phyloP scores from a whole-genome alignment of 1,140 invertebrate species.

The Linepithema humile region DNA sequence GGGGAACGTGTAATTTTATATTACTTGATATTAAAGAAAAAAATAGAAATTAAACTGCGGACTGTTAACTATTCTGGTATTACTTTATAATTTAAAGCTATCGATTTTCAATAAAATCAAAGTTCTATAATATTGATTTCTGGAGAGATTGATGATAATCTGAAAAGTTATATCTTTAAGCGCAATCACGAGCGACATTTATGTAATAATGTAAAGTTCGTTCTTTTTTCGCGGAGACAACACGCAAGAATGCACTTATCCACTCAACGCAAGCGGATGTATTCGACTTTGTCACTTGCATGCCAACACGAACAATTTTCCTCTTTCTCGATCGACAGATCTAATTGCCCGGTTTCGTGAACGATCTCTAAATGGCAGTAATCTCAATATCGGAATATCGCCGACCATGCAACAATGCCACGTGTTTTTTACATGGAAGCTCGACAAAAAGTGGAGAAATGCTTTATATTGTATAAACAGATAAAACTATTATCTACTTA shows the following conservation, averaged over 20 bases:
- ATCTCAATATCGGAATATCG: constrained; percentile 29
- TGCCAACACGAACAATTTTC: constrained; percentile 53
- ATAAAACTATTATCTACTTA: not conserved
- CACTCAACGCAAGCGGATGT: constrained; percentile 52
- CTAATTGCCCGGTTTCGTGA: constrained; percentile 60
- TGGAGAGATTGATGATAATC: not conserved
- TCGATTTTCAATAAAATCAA: not conserved
- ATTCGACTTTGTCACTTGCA: constrained; percentile 59
- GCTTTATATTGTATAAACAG: not conserved
- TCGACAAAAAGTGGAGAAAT: not conserved
- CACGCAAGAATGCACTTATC: constrained; percentile 65
- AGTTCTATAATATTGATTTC: not conserved
- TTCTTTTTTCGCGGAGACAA: constrained; percentile 57
- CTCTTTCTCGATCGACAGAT: constrained; percentile 26
- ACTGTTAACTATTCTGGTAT: not conserved
- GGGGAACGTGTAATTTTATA: not conserved
- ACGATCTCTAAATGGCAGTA: constrained; percentile 29
- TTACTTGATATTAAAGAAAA: not conserved
- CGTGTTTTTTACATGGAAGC: not conserved
- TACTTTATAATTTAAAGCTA: not conserved
- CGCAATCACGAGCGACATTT: constrained; percentile 20
- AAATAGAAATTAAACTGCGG: not conserved
- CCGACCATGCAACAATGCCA: not conserved
- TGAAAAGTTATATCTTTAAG: constrained; percentile 9
- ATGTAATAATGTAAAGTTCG: constrained; percentile 61